These are phyloP conservation scores for Catharus fuscescens DNA, from an alignment of 2,113 vertebrate species.

Conservation along the genomic window DNA sequence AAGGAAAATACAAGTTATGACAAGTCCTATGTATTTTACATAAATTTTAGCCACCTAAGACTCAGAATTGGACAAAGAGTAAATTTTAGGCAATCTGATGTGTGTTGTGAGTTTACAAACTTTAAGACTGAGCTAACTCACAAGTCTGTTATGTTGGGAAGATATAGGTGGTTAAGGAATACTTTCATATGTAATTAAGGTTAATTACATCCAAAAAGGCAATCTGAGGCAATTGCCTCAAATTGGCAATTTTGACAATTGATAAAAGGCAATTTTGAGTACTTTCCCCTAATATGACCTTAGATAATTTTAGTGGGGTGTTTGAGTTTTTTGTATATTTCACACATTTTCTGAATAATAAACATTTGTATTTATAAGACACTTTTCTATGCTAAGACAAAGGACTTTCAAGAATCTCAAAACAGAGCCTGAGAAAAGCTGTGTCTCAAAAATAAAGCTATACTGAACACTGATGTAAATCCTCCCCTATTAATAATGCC, in stretches of 20 bases:
- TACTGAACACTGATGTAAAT: background rate
- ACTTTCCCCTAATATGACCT: background rate
- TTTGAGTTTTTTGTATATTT: background rate
- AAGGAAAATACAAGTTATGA: background rate
- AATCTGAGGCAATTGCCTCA: background rate
- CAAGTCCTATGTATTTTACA: background rate
- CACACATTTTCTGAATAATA: background rate
- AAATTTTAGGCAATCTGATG: background rate
- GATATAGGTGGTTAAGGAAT: background rate
- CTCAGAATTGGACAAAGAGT: background rate
- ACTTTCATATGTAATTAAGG: background rate
- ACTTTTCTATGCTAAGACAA: background rate
- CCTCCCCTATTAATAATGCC: background rate
- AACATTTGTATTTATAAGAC: background rate
- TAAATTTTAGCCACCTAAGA: background rate
- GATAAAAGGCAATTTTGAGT: no score
- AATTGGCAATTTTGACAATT: no score
- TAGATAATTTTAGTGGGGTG: background rate
- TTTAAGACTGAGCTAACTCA: background rate
- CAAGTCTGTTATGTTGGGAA: background rate
- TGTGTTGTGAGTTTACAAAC: background rate
- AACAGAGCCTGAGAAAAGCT: background rate
- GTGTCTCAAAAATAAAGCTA: background rate
- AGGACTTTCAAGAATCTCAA: background rate
- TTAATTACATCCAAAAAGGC: background rate